Evolutionary conservation across 1,140 invertebrate genomes (phyloP), one percentile per base, ranked within the genome.

Genomic region (Acromyrmex echinatior): DNA sequence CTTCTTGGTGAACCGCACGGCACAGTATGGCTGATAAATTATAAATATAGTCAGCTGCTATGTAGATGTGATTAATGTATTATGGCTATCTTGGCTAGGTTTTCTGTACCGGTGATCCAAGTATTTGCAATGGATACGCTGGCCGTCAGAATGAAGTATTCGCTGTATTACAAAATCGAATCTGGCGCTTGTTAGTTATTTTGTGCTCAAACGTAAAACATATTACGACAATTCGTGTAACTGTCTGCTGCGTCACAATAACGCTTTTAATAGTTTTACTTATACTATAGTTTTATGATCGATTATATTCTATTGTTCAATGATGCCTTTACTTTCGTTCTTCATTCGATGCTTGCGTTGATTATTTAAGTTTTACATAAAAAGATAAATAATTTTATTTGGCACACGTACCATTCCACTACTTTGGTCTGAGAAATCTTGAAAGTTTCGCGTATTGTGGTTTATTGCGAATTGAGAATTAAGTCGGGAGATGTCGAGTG

Each of bases 11-110:
- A 25, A 51, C 49, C 39, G 21, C 51, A 51, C 31, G 45, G 90
- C 88, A 39, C 21, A n/a, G 39, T 14, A 90, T 92, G 92, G 90
- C 92, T 93, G 94, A 93, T 94, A 92, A 94, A 93, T 94, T 90
- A 94, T 93, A 94, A 92, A 93, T 92, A 93, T 91, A 85, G 88
- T 91, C 90, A 90, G 88, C 90, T 87, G 89, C 28, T 87, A 74
- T 73, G 88, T 68, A 66, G 68, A 51, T 53, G 73, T 56, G 68
- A 56, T 71, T 85, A 88, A 91, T 77, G 74, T 39, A 49, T 87
- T 68, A 51, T 45, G 65, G 66, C 45, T 70, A 70, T 51, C 65
- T 85, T 85, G 79, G 65, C 71, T 53, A 28, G 31, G 45, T 25
- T 70, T 71, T 60, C 9, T 1, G 60, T 18, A 18, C 12, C 49